These are phyloP conservation scores for Gnathonemus echidnorhynchus DNA, from an alignment of 2,113 vertebrate genomes.

Conservation along the genomic window DNA sequence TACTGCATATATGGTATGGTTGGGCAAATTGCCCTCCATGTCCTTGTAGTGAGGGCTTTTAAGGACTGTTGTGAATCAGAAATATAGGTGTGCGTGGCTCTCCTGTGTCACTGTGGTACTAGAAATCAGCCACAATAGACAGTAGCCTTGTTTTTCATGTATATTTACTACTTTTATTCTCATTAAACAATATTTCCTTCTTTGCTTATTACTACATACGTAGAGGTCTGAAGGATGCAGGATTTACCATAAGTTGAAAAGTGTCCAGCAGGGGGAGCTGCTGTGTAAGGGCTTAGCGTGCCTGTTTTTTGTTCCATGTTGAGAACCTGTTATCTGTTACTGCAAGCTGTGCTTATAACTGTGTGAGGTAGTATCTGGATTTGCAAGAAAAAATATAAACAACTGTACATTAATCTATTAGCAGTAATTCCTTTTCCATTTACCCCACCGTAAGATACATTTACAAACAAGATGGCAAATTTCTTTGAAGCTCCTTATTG, in stretches of 20 bases:
- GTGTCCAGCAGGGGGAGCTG: slow-evolving; percentile 19
- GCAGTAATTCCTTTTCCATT: neutral
- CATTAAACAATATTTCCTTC: neutral
- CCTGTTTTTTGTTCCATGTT: neutral
- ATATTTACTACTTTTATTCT: neutral
- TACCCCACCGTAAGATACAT: neutral
- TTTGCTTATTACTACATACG: neutral
- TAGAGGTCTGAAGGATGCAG: neutral
- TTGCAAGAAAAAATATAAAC: neutral
- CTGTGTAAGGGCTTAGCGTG: neutral
- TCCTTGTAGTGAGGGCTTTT: slow-evolving; percentile 53
- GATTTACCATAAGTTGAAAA: neutral
- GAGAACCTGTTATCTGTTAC: neutral
- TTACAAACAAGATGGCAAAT: neutral
- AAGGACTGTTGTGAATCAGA: slow-evolving; percentile 43
- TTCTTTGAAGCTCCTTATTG: neutral
- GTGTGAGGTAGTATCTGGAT: neutral
- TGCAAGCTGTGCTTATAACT: neutral
- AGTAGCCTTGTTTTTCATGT: neutral
- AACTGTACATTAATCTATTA: neutral
- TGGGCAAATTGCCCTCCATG: slow-evolving; percentile 52
- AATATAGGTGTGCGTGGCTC: slow-evolving; percentile 27
- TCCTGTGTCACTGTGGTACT: neutral
- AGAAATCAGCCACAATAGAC: neutral
- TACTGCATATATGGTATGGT: slow-evolving; percentile 55